phyloP scores from a whole-genome alignment of 2,113 vertebrate species.

The Panurus biarmicus region DNA sequence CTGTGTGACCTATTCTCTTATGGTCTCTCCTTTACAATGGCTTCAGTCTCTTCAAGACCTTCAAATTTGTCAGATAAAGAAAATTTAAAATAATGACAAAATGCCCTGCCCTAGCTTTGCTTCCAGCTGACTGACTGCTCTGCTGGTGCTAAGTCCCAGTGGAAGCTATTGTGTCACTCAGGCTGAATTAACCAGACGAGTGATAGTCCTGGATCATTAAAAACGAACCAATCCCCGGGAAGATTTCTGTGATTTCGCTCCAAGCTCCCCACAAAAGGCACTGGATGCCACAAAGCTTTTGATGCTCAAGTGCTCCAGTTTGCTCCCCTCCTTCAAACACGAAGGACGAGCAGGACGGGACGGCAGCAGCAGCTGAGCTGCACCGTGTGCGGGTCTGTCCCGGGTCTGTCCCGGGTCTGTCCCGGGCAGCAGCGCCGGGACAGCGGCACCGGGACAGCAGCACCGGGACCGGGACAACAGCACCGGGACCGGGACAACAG shows the following conservation, averaged over 20 bases:
- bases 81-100: constrained; percentile 62
- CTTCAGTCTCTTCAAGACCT: constrained; percentile 54
- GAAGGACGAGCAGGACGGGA: background rate
- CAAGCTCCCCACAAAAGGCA: background rate
- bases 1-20: constrained; percentile 57
- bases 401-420: too few relatives aligned
- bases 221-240: constrained; percentile 38
- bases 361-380: background rate
- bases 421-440: rapidly evolving
- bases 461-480: too few relatives aligned
- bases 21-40: constrained; percentile 38
- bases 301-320: background rate
- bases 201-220: constrained; percentile 41
- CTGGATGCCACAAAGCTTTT: background rate
- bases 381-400: rapidly evolving
- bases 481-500: too few relatives aligned
- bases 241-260: background rate
- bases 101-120: constrained; percentile 38
- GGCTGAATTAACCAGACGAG: constrained; percentile 67
- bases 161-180: constrained; percentile 60
- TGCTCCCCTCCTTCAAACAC: background rate
- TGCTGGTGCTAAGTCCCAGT: constrained; percentile 56
- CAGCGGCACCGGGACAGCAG: too few relatives aligned
- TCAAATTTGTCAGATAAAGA: constrained; percentile 55
- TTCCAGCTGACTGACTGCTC: constrained; percentile 21